A percentile compares a stretch with the other conserved stretches of the same genome.
Conservation (phyloP, 35 echinoderm and acorn worm species). For the Heliocidaris erythrogramma region DNA sequence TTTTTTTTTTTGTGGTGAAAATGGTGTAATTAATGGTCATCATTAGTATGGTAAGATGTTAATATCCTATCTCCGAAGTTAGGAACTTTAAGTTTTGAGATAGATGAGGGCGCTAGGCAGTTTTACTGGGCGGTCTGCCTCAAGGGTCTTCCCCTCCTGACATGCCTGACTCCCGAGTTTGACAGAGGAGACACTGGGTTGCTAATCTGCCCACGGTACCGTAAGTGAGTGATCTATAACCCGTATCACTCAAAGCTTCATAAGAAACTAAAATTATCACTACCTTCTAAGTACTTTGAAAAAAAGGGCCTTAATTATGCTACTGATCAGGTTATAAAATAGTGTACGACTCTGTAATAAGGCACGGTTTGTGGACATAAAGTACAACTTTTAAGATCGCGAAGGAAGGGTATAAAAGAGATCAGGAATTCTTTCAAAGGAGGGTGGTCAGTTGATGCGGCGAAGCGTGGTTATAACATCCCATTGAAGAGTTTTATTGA, state of each 20-base stretch:
- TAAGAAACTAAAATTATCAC: not conserved
- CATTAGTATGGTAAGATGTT: no score
- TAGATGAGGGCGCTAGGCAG: not conserved
- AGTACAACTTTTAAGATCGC: not conserved
- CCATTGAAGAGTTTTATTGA: not conserved
- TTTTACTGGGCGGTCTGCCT: not conserved
- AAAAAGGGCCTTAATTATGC: not conserved
- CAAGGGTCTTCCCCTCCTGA: not conserved
- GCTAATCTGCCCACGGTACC: not conserved
- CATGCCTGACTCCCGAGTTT: not conserved
- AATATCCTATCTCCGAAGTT: no score
- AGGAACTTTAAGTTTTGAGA: not conserved
- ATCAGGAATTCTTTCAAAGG: not conserved
- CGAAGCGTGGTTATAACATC: not conserved
- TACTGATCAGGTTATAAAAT: not conserved
- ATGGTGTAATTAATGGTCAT: no score
- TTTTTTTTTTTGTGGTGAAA: no score
- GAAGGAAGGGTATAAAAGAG: not conserved
- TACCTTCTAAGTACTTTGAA: not conserved
- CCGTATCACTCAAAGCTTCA: not conserved
- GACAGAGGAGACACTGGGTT: not conserved
- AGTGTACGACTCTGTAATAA: not conserved
- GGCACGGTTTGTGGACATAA: not conserved
- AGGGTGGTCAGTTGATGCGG: not conserved
- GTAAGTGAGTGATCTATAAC: not conserved